Evolutionary conservation across 2,888 invertebrate species (phyloP).

Genomic region (Lutraria lutraria): DNA sequence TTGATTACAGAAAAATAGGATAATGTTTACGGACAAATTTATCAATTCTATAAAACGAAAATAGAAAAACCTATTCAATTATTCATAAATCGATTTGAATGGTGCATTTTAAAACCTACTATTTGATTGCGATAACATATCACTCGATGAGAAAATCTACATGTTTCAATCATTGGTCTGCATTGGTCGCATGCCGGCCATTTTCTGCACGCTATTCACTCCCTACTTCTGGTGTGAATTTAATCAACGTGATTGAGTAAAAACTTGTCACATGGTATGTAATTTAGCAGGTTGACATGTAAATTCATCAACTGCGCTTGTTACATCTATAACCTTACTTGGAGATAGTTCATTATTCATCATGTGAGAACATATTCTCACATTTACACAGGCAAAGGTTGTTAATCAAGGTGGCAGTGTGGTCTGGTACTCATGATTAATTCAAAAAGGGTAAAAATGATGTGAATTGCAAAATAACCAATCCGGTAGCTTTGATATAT

Average conservation of each 20-base stretch:
- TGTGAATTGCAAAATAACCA: not conserved
- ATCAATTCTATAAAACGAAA: not conserved
- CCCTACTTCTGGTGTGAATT: not conserved
- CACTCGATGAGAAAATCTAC: not conserved
- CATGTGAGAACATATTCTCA: not conserved
- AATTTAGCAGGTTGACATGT: not conserved
- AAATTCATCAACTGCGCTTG: constrained; percentile 1
- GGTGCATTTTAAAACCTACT: constrained; percentile 10
- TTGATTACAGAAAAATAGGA: not conserved
- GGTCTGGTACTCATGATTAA: not conserved
- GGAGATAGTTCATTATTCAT: not conserved
- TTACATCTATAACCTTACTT: not conserved
- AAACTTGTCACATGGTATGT: constrained; percentile 9
- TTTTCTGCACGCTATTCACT: constrained; percentile 17
- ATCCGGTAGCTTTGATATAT: not conserved
- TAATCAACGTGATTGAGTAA: constrained; percentile 10
- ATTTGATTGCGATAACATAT: not conserved
- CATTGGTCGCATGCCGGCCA: not conserved
- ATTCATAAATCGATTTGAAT: constrained; percentile 17
- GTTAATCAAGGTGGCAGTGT: constrained; percentile 3
- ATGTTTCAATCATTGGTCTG: not conserved
- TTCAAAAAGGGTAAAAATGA: constrained; percentile 4
- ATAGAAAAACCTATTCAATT: not conserved
- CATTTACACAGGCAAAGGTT: not conserved
- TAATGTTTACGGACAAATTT: not conserved